Conservation (phyloP, 2,113 vertebrate genomes). For the Dryoscopus gambensis region DNA sequence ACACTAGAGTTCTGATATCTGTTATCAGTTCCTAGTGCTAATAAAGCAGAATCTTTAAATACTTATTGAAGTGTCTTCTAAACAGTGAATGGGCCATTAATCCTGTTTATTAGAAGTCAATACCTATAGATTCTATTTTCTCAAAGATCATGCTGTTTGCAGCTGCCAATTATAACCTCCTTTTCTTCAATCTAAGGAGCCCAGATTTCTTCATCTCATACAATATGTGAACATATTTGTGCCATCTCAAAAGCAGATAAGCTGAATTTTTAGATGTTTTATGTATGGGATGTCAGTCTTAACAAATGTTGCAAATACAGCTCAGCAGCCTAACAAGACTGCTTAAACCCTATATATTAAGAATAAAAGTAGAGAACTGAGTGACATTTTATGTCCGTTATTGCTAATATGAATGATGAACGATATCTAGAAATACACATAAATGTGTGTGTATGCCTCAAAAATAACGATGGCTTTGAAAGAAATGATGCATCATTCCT, state of each 20-base stretch:
- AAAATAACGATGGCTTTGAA: background rate
- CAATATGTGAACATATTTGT: background rate
- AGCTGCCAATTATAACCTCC: background rate
- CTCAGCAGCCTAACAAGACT: background rate
- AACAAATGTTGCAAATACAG: constrained; percentile 12
- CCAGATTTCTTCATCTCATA: background rate
- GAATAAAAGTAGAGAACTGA: background rate
- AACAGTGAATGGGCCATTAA: background rate
- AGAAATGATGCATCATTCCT: background rate
- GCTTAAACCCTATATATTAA: background rate
- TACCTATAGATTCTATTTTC: background rate
- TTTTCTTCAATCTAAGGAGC: background rate
- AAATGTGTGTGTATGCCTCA: background rate
- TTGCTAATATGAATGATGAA: background rate
- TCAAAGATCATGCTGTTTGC: background rate
- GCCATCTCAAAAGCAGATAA: background rate
- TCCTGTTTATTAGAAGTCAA: background rate
- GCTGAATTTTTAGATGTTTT: constrained; percentile 12
- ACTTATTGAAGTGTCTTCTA: background rate
- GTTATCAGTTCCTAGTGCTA: background rate
- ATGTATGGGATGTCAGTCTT: constrained; percentile 6
- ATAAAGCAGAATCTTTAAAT: background rate
- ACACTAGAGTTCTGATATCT: background rate
- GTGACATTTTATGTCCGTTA: background rate
- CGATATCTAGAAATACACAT: background rate